Percentiles rank a stretch among this genome's conserved stretches.
Evolutionary conservation across 2,113 vertebrate species (phyloP).

Genomic region (Cottus gobio): DNA sequence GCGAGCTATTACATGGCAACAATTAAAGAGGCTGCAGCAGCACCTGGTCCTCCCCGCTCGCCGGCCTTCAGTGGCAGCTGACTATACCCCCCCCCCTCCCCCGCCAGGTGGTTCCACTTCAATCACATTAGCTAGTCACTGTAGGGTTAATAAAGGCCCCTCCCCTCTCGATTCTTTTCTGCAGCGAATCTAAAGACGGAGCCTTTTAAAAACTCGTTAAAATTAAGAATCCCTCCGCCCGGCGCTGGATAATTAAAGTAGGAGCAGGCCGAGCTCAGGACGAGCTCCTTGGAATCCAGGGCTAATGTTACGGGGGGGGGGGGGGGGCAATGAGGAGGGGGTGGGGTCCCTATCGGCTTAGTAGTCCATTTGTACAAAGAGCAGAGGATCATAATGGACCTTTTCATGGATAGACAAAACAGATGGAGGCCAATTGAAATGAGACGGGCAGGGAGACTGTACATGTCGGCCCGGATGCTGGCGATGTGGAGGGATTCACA

Average conservation of each 20-base stretch:
- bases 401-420: conserved; percentile 78
- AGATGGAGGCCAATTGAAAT: conserved; percentile 75
- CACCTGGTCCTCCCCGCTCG: conserved; percentile 86
- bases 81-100: conserved; percentile 81
- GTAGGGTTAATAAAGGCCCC: conserved; percentile 86
- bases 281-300: conserved; percentile 70
- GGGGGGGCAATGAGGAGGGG: background rate
- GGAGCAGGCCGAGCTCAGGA: conserved; percentile 60
- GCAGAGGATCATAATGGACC: conserved; percentile 76
- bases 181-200: conserved; percentile 80
- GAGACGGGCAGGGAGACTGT: conserved; percentile 67
- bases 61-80: conserved; percentile 86
- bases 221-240: conserved; percentile 77
- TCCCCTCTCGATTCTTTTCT: conserved; percentile 76
- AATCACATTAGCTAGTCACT: conserved; percentile 87
- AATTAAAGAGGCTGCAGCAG: conserved; percentile 79
- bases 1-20: conserved; percentile 84
- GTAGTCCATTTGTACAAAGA: conserved; percentile 75
- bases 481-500: conserved; percentile 62
- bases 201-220: conserved; percentile 85
- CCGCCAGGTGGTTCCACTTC: conserved; percentile 90
- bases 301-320: conserved; percentile 58
- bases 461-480: conserved; percentile 64
- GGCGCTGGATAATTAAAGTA: conserved; percentile 72
- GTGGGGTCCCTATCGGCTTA: conserved; percentile 54